A percentile compares a stretch with the other conserved stretches of the same genome.
Evolutionary conservation across 2,888 invertebrate genomes (phyloP).

Genomic region (Aleiodes alternator): DNA sequence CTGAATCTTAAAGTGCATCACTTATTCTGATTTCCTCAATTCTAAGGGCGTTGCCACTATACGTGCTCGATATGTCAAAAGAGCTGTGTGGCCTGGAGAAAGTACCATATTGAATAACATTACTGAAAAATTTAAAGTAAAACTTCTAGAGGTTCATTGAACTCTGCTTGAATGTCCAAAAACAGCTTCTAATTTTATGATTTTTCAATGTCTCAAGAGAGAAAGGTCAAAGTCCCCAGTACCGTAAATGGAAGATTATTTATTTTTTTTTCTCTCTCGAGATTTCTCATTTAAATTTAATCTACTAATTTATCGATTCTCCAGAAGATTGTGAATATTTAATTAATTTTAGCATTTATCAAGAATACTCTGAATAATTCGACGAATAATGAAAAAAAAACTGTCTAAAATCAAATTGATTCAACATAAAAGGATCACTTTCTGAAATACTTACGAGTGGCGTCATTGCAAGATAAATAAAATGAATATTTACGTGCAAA

Average conservation of each 20-base stretch:
- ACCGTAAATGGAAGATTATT: no score
- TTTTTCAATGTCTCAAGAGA: not conserved
- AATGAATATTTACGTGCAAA: not conserved
- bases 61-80: constrained; percentile 34
- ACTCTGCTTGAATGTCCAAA: not conserved
- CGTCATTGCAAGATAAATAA: not conserved
- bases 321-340: no score
- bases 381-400: no score
- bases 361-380: no score
- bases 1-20: no score
- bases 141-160: constrained; percentile 10
- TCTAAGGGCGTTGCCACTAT: constrained; percentile 31
- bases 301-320: no score
- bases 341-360: no score
- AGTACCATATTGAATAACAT: constrained; percentile 38
- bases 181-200: not conserved
- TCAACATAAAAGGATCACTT: no score
- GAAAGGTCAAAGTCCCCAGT: not conserved
- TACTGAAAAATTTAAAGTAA: constrained; percentile 1
- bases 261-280: no score
- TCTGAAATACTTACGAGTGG: no score
- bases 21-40: not conserved
- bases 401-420: no score
- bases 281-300: no score
- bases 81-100: constrained; percentile 47